Base-by-base conservation (phyloP, 2,113 vertebrate genomes). In the Oreocharis arfaki region DNA sequence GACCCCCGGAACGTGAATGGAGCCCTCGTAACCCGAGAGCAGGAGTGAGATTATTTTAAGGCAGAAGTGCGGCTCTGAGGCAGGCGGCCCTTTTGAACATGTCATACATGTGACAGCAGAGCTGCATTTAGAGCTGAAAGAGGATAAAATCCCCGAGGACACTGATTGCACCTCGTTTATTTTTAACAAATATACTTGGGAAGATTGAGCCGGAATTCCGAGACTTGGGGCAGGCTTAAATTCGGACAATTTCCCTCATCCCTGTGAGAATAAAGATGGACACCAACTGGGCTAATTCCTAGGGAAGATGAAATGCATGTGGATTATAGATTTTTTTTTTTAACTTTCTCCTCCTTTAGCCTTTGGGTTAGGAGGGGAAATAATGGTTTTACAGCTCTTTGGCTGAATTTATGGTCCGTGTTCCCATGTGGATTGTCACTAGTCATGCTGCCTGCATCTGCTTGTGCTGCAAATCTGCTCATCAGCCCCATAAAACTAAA, bases 111-210 rank as follows among this genome's bases (percentile, higher is more conserved):
- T 97, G 96, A 96, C 86, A 87, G 92, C 93, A 92, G 96, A 93
- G 92, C 96, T 95, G 96, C 92, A n/a, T 96, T 95, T 96, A 82
- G 95, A 92, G 95, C 82, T 65, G 73, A 73, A 78, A 90, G 95
- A n/a, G 86, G 73, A 79, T 53, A 65, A 96, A 97, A 93, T 49
- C 88, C 86, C 68, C 1, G 16, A 80, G 49, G 64, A 88, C 42
- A 10, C 79, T 39, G 82, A 35, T 37, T 71, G 85, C 56, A 75
- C 44, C 79, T 92, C 80, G 23, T 71, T 90, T 93, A 76, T 94
- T 97, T 96, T 88, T 94, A 92, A 94, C 60, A 33, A 77, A 59
- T 27, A 14, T 49, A 4, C 49, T 27, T 42, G 42, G 73, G 35
- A 65, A 27, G 47, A 13, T 86, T 16, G 68, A 92, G 63, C n/a